Conservation (phyloP, 2,113 vertebrate genomes). For the Xenopus laevis region DNA sequence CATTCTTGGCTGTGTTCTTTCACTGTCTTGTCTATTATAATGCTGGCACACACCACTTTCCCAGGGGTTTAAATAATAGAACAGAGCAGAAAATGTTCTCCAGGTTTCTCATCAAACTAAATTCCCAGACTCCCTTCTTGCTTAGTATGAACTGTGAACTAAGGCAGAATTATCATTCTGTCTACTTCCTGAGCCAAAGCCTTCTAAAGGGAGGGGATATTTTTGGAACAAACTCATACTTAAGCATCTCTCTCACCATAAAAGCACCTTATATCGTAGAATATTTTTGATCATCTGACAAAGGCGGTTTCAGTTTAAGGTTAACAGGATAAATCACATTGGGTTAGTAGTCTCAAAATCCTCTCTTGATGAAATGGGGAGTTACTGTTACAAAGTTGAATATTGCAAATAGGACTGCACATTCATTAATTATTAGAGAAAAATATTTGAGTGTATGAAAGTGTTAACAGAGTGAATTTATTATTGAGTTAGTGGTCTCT, state of each 20-base stretch:
- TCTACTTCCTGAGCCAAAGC: slow-evolving; percentile 58
- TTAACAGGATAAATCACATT: slow-evolving; percentile 23
- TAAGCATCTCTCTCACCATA: slow-evolving; percentile 47
- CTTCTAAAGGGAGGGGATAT: slow-evolving; percentile 49
- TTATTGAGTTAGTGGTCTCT: no score
- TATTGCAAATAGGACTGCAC: neutral
- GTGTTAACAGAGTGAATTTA: no score
- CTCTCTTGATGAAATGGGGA: slow-evolving; percentile 19
- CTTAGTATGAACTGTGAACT: slow-evolving; percentile 60
- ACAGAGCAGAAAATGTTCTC: slow-evolving; percentile 54
- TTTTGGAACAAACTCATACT: slow-evolving; percentile 41
- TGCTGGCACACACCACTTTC: slow-evolving; percentile 53
- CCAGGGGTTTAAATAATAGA: slow-evolving; percentile 53
- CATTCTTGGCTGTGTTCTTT: slow-evolving; percentile 53
- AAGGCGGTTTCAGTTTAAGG: slow-evolving; percentile 29
- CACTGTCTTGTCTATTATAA: slow-evolving; percentile 60
- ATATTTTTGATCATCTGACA: slow-evolving; percentile 21
- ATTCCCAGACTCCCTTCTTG: slow-evolving; percentile 62
- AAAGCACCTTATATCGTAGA: slow-evolving; percentile 48
- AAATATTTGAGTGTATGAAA: no score
- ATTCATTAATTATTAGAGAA: no score
- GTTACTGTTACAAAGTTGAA: slow-evolving; percentile 1
- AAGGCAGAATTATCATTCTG: slow-evolving; percentile 63
- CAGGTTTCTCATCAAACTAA: slow-evolving; percentile 59
- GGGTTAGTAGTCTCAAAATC: slow-evolving; percentile 5